Percentiles rank a stretch among this genome's conserved stretches.
Evolutionary conservation across 2,113 vertebrate species (phyloP).

Genomic region (Riparia riparia): DNA sequence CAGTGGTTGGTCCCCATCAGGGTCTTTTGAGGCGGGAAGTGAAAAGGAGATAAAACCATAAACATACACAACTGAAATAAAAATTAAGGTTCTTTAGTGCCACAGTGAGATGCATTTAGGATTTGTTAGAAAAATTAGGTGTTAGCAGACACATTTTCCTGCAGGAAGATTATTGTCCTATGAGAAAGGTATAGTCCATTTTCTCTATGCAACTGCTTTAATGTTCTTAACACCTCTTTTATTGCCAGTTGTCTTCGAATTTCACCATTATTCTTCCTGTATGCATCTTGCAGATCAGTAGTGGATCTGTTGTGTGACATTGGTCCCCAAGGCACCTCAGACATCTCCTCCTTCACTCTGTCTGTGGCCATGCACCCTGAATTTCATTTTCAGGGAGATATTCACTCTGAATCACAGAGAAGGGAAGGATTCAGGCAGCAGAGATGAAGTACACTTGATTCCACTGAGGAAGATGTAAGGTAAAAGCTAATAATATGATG

Average conservation of each 20-base stretch:
- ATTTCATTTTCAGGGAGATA: not conserved
- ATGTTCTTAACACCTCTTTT: not conserved
- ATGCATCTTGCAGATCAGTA: accelerated
- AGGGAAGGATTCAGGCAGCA: not conserved
- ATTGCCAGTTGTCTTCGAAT: not conserved
- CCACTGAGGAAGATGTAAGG: not conserved
- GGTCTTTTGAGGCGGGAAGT: accelerated
- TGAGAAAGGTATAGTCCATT: not conserved
- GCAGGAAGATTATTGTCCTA: not conserved
- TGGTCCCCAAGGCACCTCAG: not conserved
- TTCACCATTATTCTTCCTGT: not conserved
- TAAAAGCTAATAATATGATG: not conserved
- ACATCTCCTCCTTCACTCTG: not conserved
- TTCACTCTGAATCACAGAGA: not conserved
- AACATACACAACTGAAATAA: not conserved
- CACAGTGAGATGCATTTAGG: not conserved
- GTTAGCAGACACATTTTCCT: not conserved
- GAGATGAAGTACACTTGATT: not conserved
- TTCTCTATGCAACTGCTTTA: not conserved
- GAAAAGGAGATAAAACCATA: not conserved
- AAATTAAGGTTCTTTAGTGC: not conserved
- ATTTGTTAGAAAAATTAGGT: not conserved
- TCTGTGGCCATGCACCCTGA: not conserved
- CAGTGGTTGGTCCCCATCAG: not conserved
- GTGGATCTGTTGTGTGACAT: not conserved